Evolutionary conservation across 2,797 vertebrate species (phyloP).

Genomic region (Ctenopoma kingsleyae): DNA sequence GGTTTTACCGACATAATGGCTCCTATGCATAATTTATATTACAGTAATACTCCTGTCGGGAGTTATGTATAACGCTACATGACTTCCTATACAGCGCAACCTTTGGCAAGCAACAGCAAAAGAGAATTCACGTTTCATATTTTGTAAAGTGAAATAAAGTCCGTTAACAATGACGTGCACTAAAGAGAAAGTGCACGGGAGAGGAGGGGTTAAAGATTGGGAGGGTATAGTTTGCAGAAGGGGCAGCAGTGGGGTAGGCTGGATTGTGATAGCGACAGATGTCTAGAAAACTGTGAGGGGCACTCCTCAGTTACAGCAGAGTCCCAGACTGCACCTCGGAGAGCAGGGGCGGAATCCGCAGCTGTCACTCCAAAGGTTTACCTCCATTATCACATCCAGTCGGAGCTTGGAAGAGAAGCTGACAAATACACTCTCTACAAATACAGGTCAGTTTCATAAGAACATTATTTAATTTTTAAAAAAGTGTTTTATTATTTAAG

Average conservation of each 20-base stretch:
- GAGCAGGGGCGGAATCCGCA: slow-evolving; percentile 80
- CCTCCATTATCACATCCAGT: slow-evolving; percentile 71
- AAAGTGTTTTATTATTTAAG: not conserved
- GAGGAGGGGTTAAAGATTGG: slow-evolving; percentile 73
- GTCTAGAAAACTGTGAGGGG: slow-evolving; percentile 80
- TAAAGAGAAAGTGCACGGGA: slow-evolving; percentile 50
- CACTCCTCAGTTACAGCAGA: slow-evolving; percentile 70
- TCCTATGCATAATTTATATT: slow-evolving; percentile 58
- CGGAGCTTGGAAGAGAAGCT: slow-evolving; percentile 62
- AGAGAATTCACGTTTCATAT: not conserved
- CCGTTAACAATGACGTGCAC: slow-evolving; percentile 26
- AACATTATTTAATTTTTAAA: not conserved
- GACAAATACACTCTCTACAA: slow-evolving; percentile 43
- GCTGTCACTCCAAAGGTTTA: slow-evolving; percentile 80
- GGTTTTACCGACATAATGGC: slow-evolving; percentile 35
- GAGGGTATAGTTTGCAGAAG: slow-evolving; percentile 74
- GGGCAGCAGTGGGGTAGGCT: slow-evolving; percentile 65
- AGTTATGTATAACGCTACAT: not conserved
- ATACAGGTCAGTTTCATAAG: slow-evolving; percentile 74
- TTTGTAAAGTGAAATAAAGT: slow-evolving; percentile 1
- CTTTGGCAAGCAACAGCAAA: not conserved
- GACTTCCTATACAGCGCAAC: not conserved
- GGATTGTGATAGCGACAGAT: slow-evolving; percentile 85
- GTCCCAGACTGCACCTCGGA: slow-evolving; percentile 74
- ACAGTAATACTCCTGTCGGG: slow-evolving; percentile 12